Evolutionary conservation across 2,113 vertebrate species (phyloP), one percentile per base, ranked within the genome.

Genomic region (Phyllopteryx taeniolatus): DNA sequence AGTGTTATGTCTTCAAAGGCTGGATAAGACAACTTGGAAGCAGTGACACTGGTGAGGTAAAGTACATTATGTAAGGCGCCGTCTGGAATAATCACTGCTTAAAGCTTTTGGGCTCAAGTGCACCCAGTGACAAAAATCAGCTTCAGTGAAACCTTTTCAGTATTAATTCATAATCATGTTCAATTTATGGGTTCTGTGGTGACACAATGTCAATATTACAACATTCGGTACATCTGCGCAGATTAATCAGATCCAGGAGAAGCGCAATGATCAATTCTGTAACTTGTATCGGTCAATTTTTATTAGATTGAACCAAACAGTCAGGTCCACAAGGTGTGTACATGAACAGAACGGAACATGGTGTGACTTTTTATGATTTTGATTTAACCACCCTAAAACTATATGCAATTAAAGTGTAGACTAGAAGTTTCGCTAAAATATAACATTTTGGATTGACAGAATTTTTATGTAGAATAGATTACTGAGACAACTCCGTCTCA

Each of bases 1-100:
- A 59, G 22, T 13, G 56, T 59, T 27, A 73, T 15, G 67, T 60
- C 61, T 12, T 46, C 22, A 0, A n/a, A 5, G 5, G 12, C 17
- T 3, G 51, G 66, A 76, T 80, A 53, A 76, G 68, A 71, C 72
- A 27, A 56, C 33, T 72, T n/a, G 44, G 22, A 11, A 54, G 43
- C 27, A 39, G 12, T 47, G 47, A 70, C 71, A 67, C 70, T 53
- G 17, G 51, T 4, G 15, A 17, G 62, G 47, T 53, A 33, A 83
- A 74, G 19, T n/a, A 27, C 46, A 67, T 85, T 85, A 71, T 67
- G 27, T 71, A 83, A 84, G 70, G 67, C 49, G 35, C 59, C 31
- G 81, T 78, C 2, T 66, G 62, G 71, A 78, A 33, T 85, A 82
- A 87, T 81, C 81, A 76, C 54, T 82, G 0, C 67, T 85, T 83